These are phyloP conservation scores for Taenioides sp. DNA, from an alignment of 2,797 vertebrate species.

Conservation along the genomic window DNA sequence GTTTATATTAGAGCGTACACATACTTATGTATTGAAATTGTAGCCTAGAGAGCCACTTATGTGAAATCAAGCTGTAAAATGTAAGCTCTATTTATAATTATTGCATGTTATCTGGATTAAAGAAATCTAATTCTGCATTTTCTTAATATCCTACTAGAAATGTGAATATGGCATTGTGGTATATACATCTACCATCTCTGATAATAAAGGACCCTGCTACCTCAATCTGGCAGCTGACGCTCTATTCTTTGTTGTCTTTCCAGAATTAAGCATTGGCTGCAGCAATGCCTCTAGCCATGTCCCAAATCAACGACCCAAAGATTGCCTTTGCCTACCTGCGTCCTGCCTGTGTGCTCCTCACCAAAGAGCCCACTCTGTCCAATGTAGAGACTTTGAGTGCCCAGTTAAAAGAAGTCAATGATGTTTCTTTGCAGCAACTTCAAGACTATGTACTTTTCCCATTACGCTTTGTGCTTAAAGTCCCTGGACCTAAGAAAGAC, in stretches of 20 bases:
- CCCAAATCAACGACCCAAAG: conserved; percentile 84
- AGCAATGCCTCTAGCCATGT: conserved; percentile 64
- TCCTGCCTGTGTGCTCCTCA: conserved; percentile 87
- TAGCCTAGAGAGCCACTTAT: background rate
- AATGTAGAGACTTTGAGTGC: conserved; percentile 79
- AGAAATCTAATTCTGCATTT: background rate
- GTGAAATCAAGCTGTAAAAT: background rate
- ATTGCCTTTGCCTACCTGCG: conserved; percentile 88
- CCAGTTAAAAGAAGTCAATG: conserved; percentile 77
- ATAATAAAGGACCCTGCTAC: background rate
- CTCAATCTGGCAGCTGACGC: background rate
- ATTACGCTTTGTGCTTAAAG: conserved; percentile 86
- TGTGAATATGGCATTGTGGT: background rate
- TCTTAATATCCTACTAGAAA: background rate
- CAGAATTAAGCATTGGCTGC: conserved; percentile 2
- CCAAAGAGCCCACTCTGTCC: conserved; percentile 78
- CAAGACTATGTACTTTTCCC: conserved; percentile 95
- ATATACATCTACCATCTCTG: background rate
- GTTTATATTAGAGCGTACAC: background rate
- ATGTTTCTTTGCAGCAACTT: conserved; percentile 88
- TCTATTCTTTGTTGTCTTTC: conserved; percentile 3
- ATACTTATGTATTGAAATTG: background rate
- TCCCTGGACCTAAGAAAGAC: conserved; percentile 80
- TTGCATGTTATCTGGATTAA: background rate
- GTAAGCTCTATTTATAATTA: background rate